Evolutionary conservation across 2,797 vertebrate species (phyloP), one percentile per base, ranked within the genome.

Genomic region (Gorsachius magnificus): DNA sequence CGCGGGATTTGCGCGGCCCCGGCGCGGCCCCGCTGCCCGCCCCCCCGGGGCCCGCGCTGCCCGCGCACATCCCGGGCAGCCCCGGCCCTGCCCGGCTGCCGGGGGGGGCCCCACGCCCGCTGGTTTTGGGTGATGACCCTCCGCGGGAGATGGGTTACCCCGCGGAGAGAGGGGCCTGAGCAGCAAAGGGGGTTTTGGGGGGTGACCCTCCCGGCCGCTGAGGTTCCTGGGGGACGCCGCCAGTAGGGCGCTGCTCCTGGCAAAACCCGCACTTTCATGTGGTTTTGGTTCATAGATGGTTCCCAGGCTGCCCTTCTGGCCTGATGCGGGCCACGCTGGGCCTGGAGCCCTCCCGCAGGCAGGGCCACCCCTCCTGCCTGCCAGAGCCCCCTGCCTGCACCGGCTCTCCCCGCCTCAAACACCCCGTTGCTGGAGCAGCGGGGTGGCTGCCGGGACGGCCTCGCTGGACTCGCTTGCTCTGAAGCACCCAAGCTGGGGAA

Each of bases 261-360:
- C 16, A 51, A 29, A 9, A 16, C 15, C 3, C 0, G 21, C 1
- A 5, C 33, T 24, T 63, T 46, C 21, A 0, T 4, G 38, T 33
- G 0, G 2, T 66, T 63, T 58, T 28, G 35, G 20, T 63, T 53
- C 36, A 0, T 0, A 3, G 60, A 4, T 21, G 54, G 29, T 48
- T 70, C 51, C 48, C 22, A 3, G 25, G 50, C 50, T 63, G 57
- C 14, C n/a, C 57, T 17, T 19, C 19, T 10, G 56, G 48, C 25
- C 53, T 6, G 48, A 20, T 6, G 38, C 0, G 1, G 63, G 53
- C 22, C 1, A 3, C 8, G 19, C 35, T 38, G 64, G 41, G 43
- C 56, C 29, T 16, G 51, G 69, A 61, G 80, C 58, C 16, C 10
- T 53, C 31, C 58, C 3, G 18, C 63, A 7, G 58, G 36, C 9